phyloP scores from a whole-genome alignment of 1,140 invertebrate genomes.

The Proales similis region DNA sequence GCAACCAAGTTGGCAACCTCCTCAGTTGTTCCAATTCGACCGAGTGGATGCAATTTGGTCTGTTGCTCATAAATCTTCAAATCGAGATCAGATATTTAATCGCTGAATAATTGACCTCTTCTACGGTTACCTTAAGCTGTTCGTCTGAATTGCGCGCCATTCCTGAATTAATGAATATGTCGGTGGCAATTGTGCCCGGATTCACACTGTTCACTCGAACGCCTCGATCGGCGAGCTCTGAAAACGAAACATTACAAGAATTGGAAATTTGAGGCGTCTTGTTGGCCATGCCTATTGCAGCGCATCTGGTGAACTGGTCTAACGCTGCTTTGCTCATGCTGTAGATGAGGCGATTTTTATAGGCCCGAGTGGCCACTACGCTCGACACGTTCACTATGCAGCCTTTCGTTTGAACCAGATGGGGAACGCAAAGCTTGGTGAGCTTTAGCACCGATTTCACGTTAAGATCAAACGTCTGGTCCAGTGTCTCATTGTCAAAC shows the following conservation, averaged over 20 bases:
- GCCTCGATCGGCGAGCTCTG: conserved; percentile 68
- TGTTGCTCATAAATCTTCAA: not conserved
- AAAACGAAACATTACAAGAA: no score
- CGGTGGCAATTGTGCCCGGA: conserved; percentile 25
- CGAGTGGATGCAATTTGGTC: conserved; percentile 57
- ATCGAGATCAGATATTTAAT: not conserved
- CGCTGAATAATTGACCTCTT: not conserved
- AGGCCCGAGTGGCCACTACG: conserved; percentile 39
- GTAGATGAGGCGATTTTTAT: conserved; percentile 62
- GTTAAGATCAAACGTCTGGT: conserved; percentile 73
- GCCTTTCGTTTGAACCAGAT: conserved; percentile 41
- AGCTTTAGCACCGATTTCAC: conserved; percentile 57
- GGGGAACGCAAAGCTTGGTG: conserved; percentile 40
- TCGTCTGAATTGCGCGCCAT: conserved; percentile 22
- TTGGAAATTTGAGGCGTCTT: no score
- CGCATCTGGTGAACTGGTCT: conserved; percentile 77
- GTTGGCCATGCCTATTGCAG: conserved; percentile 58
- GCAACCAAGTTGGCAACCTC: conserved; percentile 74
- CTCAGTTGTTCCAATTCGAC: conserved; percentile 64
- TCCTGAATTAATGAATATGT: conserved; percentile 23
- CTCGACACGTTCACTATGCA: conserved; percentile 41
- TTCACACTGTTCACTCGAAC: conserved; percentile 66
- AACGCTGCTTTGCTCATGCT: conserved; percentile 78
- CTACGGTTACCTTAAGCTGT: conserved; percentile 8
- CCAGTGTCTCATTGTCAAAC: no score